Conservation (phyloP, 1,140 invertebrate genomes). For the Drosophila nigromelanica region DNA sequence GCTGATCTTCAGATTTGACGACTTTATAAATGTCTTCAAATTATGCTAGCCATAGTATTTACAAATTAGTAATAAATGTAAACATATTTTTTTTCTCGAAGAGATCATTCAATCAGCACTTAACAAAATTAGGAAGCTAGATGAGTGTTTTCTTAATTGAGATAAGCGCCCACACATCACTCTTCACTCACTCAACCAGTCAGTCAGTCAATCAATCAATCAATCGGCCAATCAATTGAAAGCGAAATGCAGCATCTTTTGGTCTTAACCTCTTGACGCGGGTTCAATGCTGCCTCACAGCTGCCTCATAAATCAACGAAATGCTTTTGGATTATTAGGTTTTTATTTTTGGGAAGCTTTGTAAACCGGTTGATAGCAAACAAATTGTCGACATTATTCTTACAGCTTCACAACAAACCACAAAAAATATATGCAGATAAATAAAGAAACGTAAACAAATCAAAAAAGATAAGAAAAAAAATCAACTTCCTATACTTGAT, state of each 20-base stretch:
- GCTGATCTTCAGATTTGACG: constrained; percentile 1
- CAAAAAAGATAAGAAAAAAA: constrained; percentile 19
- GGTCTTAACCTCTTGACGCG: constrained; percentile 70
- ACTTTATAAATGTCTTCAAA: constrained; percentile 5
- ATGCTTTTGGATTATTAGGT: constrained; percentile 33
- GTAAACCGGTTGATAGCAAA: constrained; percentile 58
- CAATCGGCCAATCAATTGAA: constrained; percentile 60
- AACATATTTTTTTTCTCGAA: constrained; percentile 5
- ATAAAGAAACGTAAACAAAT: constrained; percentile 30
- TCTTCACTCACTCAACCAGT: constrained; percentile 14
- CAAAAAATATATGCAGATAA: background rate
- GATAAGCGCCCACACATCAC: constrained; percentile 48
- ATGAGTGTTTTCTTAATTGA: constrained; percentile 57
- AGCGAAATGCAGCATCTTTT: constrained; percentile 65
- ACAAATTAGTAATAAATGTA: constrained; percentile 30
- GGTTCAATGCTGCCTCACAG: constrained; percentile 68
- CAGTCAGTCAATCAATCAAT: constrained; percentile 42
- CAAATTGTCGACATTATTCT: constrained; percentile 73
- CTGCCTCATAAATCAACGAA: constrained; percentile 60
- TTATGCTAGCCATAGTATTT: constrained; percentile 12
- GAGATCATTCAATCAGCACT: constrained; percentile 43
- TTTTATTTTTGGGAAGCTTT: constrained; percentile 25
- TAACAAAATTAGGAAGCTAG: constrained; percentile 39
- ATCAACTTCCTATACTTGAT: constrained; percentile 5
- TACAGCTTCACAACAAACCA: constrained; percentile 13